phyloP scores from a whole-genome alignment of 2,113 vertebrate species.

The Pholis gunnellus region DNA sequence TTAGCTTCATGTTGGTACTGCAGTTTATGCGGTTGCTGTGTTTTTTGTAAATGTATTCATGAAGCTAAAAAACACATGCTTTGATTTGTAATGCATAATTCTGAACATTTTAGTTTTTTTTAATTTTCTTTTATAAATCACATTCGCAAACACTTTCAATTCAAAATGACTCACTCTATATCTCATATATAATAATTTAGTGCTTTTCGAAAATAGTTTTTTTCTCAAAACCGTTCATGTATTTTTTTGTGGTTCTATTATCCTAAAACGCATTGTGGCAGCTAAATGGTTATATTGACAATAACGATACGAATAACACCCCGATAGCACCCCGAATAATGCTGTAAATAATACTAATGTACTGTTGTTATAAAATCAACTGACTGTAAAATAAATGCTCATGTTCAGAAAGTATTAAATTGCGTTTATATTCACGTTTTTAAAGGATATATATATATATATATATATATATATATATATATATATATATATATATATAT shows the following conservation, averaged over 20 bases:
- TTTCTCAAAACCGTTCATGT: neutral
- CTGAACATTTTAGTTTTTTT: neutral
- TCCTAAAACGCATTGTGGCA: neutral
- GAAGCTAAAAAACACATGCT: neutral
- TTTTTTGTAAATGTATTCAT: neutral
- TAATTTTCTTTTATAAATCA: too few species aligned
- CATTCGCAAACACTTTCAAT: too few species aligned
- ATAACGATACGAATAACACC: neutral
- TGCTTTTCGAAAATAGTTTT: too few species aligned
- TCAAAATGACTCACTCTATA: too few species aligned
- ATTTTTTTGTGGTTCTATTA: neutral
- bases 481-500: too few species aligned
- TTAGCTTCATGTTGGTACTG: constrained; percentile 23
- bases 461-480: too few species aligned
- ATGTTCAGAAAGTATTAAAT: neutral
- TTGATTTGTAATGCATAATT: neutral
- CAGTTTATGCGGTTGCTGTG: neutral
- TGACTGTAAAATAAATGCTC: neutral
- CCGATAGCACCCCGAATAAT: neutral
- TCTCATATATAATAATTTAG: too few species aligned
- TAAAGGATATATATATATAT: neutral
- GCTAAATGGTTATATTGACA: neutral
- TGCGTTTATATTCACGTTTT: neutral
- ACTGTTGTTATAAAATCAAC: neutral
- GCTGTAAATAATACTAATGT: too few species aligned